Evolutionary conservation across 2,888 invertebrate species (phyloP).

Genomic region (Drosophila anceps): DNA sequence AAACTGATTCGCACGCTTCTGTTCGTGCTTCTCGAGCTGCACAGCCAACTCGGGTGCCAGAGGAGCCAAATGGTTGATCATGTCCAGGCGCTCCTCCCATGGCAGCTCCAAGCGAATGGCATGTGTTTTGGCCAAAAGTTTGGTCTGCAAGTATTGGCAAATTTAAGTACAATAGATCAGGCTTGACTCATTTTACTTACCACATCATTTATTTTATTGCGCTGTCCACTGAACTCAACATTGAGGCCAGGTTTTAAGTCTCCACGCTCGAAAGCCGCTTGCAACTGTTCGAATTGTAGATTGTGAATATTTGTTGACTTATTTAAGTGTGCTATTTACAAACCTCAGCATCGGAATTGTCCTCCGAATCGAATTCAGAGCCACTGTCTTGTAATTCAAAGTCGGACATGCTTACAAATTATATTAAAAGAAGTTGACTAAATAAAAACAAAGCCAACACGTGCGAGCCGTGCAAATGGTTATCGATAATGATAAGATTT

Average conservation of each 20-base stretch:
- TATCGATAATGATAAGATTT: slow-evolving; percentile 48
- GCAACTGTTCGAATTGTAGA: slow-evolving; percentile 88
- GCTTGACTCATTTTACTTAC: slow-evolving; percentile 86
- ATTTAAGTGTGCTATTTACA: slow-evolving; percentile 4
- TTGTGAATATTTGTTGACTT: background rate
- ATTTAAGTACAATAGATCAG: background rate
- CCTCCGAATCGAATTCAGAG: slow-evolving; percentile 80
- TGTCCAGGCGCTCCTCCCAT: slow-evolving; percentile 95
- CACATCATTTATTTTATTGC: slow-evolving; percentile 90
- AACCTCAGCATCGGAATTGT: slow-evolving; percentile 84
- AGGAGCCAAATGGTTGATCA: slow-evolving; percentile 91
- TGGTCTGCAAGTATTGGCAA: slow-evolving; percentile 60
- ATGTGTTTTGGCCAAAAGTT: slow-evolving; percentile 89
- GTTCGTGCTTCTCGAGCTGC: slow-evolving; percentile 91
- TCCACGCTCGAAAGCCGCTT: slow-evolving; percentile 95
- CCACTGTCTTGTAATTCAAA: slow-evolving; percentile 75
- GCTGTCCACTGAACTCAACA: slow-evolving; percentile 87
- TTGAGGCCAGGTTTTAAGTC: slow-evolving; percentile 94
- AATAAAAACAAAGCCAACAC: slow-evolving; percentile 72
- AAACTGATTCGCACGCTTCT: slow-evolving; percentile 88
- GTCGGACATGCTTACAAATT: slow-evolving; percentile 64
- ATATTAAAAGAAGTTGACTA: slow-evolving; percentile 16
- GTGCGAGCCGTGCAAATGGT: slow-evolving; percentile 44
- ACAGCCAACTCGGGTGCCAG: slow-evolving; percentile 93
- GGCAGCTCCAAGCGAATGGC: slow-evolving; percentile 90